phyloP scores from a whole-genome alignment of 1,140 invertebrate species.

The Mycetomoellerius zeteki region DNA sequence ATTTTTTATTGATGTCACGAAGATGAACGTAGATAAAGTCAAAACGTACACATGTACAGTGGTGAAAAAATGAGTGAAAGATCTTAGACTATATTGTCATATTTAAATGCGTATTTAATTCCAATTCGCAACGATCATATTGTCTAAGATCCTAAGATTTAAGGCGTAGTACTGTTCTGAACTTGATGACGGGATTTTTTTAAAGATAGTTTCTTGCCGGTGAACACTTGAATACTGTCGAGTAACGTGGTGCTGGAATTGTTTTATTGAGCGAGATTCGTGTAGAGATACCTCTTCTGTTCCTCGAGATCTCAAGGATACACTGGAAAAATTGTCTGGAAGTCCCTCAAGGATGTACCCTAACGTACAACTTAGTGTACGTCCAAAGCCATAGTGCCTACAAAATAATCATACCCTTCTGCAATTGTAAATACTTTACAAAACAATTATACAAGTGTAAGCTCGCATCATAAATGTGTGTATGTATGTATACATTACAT shows the following conservation, averaged over 20 bases:
- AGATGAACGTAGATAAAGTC: constrained; percentile 75
- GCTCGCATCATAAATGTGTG: constrained; percentile 73
- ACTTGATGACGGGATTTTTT: constrained; percentile 83
- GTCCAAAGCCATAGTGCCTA: constrained; percentile 88
- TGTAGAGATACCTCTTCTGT: constrained; percentile 46
- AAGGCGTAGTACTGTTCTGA: constrained; percentile 81
- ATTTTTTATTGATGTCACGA: constrained; percentile 59
- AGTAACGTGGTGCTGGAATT: constrained; percentile 21
- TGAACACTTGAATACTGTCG: constrained; percentile 52
- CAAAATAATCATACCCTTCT: constrained; percentile 85
- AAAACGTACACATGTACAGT: constrained; percentile 68
- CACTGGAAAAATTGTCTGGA: constrained; percentile 70
- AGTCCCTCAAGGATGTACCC: constrained; percentile 86
- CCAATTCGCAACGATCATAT: constrained; percentile 71
- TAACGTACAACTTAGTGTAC: constrained; percentile 86
- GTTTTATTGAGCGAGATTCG: constrained; percentile 34
- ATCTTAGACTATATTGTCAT: constrained; percentile 81
- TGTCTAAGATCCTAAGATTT: constrained; percentile 82
- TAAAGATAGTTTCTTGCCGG: constrained; percentile 72
- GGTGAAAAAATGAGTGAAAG: constrained; percentile 67
- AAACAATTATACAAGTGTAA: constrained; percentile 71
- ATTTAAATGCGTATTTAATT: constrained; percentile 83
- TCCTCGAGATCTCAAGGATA: constrained; percentile 62
- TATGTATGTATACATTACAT: constrained; percentile 68
- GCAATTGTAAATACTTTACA: constrained; percentile 86